Evolutionary conservation across 2,888 invertebrate genomes (phyloP).

Genomic region (Scaptomyza tumidula): DNA sequence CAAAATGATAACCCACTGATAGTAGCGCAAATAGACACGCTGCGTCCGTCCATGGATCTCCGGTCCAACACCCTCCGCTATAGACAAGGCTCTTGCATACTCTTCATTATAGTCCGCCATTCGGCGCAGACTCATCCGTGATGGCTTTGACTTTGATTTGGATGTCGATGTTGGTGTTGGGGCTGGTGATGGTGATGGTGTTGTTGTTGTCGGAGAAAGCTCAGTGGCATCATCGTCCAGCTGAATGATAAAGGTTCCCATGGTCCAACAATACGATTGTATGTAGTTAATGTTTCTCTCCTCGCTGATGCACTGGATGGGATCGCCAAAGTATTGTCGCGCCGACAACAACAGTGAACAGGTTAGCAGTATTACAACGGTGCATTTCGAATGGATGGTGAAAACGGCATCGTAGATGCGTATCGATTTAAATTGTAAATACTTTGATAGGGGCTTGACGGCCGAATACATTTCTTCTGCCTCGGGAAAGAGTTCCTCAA

Average conservation of each 20-base stretch:
- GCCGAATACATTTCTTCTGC: slow-evolving; percentile 87
- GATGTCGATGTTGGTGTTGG: background rate
- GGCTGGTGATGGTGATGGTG: background rate
- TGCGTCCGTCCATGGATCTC: slow-evolving; percentile 67
- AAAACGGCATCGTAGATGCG: slow-evolving; percentile 91
- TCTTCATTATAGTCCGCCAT: slow-evolving; percentile 54
- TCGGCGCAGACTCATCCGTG: slow-evolving; percentile 21
- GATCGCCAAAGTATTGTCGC: slow-evolving; percentile 94
- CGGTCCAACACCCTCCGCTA: slow-evolving; percentile 76
- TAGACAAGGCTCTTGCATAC: slow-evolving; percentile 58
- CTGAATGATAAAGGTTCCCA: slow-evolving; percentile 88
- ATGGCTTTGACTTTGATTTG: background rate
- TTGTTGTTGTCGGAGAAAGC: background rate
- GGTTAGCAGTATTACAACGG: slow-evolving; percentile 89
- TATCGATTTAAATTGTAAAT: slow-evolving; percentile 88
- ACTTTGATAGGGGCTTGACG: slow-evolving; percentile 87
- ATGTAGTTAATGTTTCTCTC: slow-evolving; percentile 87
- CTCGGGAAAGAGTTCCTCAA: slow-evolving; percentile 65
- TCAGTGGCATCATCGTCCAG: slow-evolving; percentile 19
- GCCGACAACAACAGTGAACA: slow-evolving; percentile 91
- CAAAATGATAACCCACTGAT: slow-evolving; percentile 84
- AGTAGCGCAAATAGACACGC: slow-evolving; percentile 82
- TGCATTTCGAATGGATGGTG: slow-evolving; percentile 89
- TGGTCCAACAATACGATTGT: slow-evolving; percentile 92
- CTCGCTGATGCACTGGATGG: slow-evolving; percentile 90